Evolutionary conservation across 2,888 invertebrate species (phyloP).

Genomic region (Chrysotoxum bicinctum): DNA sequence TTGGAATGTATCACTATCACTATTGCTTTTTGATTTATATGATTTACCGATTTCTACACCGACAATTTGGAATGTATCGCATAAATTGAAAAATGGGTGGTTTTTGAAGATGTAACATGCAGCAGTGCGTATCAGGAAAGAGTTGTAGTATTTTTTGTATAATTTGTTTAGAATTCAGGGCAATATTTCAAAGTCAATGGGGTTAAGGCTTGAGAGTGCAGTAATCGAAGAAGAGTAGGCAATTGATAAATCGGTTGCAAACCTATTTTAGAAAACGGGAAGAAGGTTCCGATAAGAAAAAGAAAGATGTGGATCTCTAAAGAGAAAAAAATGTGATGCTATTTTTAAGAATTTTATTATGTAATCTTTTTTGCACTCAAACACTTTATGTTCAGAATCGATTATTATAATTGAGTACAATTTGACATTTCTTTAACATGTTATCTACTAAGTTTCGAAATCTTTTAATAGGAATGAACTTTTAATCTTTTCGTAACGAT

Average conservation of each 20-base stretch:
- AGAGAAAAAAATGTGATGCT: too few relatives aligned
- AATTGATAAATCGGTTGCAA: conserved; percentile 29
- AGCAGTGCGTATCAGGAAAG: background rate
- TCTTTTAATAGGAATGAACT: too few relatives aligned
- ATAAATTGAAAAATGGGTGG: conserved; percentile 17
- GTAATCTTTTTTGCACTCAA: too few relatives aligned
- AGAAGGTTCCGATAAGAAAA: too few relatives aligned
- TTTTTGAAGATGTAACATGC: background rate
- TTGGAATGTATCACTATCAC: conserved; percentile 21
- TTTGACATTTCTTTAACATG: too few relatives aligned
- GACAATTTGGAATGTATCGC: background rate
- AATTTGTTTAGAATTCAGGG: background rate
- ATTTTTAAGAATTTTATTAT: too few relatives aligned
- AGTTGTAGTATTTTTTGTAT: background rate
- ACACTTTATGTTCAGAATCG: too few relatives aligned
- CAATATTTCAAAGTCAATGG: conserved; percentile 52
- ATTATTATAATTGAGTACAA: too few relatives aligned
- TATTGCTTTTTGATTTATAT: conserved; percentile 56
- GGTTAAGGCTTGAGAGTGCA: background rate
- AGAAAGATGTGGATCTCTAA: too few relatives aligned
- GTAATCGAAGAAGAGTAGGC: background rate
- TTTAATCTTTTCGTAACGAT: too few relatives aligned
- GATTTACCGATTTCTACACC: conserved; percentile 60
- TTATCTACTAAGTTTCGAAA: too few relatives aligned
- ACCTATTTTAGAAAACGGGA: background rate